Percentiles rank a stretch among this genome's conserved stretches.
Evolutionary conservation across 2,113 vertebrate genomes (phyloP).

Genomic region (Aphyosemion australe): DNA sequence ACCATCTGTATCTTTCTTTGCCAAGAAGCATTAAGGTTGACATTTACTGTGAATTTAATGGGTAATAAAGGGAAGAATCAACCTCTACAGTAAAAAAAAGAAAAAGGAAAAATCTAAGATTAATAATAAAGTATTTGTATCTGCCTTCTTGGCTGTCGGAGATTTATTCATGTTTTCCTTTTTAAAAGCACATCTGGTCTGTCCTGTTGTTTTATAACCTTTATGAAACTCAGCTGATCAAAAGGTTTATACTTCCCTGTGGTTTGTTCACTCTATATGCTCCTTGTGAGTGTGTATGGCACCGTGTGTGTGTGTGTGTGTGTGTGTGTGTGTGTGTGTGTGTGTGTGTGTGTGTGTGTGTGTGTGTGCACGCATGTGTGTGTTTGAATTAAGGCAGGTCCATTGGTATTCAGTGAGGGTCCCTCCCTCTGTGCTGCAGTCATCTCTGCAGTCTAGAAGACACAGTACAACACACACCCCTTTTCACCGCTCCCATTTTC

Average conservation of each 20-base stretch:
- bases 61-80: conserved; percentile 27
- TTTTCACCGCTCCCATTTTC: conserved; percentile 35
- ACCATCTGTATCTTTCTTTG: conserved; percentile 4
- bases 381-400: conserved; percentile 51
- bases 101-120: conserved; percentile 1
- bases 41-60: conserved; percentile 32
- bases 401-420: conserved; percentile 74
- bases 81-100: conserved; percentile 1
- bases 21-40: conserved; percentile 29
- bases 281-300: neutral
- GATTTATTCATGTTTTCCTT: neutral
- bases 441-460: conserved; percentile 74
- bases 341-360: no score
- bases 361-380: no score
- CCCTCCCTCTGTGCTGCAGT: conserved; percentile 70
- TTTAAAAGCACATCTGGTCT: neutral
- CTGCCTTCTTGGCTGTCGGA: neutral
- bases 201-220: conserved; percentile 9
- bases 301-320: conserved; percentile 27
- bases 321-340: no score
- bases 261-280: neutral
- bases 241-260: conserved; percentile 3
- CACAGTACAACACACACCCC: conserved; percentile 54
- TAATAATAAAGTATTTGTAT: conserved; percentile 15
- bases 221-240: neutral